Percentiles rank a stretch among this genome's conserved stretches.
Conservation (phyloP, 2,797 vertebrate species). For the Amazona ochrocephala region DNA sequence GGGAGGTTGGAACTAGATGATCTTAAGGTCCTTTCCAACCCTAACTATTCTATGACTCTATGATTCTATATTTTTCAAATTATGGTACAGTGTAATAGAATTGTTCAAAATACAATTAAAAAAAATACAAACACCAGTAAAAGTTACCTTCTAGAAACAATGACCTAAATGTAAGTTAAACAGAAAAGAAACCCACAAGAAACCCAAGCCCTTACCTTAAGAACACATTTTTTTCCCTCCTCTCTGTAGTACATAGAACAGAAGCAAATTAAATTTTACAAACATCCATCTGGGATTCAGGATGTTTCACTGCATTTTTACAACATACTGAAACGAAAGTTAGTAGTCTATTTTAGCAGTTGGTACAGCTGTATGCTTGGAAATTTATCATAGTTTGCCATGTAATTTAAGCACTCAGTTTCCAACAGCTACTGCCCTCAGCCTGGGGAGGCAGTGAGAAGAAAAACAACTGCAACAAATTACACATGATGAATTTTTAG, state of each 20-base stretch:
- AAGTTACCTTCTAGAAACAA: background rate
- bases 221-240: background rate
- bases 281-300: conserved; percentile 17
- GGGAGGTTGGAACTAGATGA: too few relatives aligned
- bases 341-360: conserved; percentile 20
- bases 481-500: conserved; percentile 20
- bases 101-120: background rate
- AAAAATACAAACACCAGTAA: background rate
- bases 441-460: background rate
- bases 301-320: conserved; percentile 28
- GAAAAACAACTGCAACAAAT: conserved; percentile 10
- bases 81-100: background rate
- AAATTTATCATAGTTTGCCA: conserved; percentile 40
- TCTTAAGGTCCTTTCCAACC: too few relatives aligned
- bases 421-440: conserved; percentile 18
- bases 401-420: conserved; percentile 38
- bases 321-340: conserved; percentile 23
- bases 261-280: conserved; percentile 26
- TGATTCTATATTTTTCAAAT: background rate
- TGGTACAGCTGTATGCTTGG: background rate
- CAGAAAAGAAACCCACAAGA: background rate
- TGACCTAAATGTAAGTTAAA: background rate
- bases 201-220: background rate
- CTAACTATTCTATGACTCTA: too few relatives aligned
- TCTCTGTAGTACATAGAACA: background rate